Conservation (phyloP, 2,888 invertebrate genomes). For the Cabera pusaria region DNA sequence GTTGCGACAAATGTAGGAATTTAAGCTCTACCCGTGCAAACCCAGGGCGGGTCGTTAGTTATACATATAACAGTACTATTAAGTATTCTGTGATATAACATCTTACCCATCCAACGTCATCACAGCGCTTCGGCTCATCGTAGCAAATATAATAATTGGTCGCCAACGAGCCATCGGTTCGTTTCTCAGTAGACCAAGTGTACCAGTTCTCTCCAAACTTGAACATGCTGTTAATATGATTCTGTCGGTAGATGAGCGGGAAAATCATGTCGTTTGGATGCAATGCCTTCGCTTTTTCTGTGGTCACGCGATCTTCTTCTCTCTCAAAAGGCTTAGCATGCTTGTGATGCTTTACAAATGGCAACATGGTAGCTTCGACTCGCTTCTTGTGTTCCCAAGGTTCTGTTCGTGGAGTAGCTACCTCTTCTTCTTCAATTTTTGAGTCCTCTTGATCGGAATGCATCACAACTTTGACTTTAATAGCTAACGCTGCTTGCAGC, state of each 20-base stretch:
- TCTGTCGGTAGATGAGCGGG: constrained; percentile 68
- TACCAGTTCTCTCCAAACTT: constrained; percentile 77
- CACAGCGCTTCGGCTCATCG: constrained; percentile 73
- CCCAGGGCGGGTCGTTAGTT: too few relatives aligned
- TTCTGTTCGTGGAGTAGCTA: constrained; percentile 38
- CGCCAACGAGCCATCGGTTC: constrained; percentile 65
- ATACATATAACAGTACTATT: too few relatives aligned
- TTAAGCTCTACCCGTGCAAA: too few relatives aligned
- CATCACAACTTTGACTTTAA: constrained; percentile 72
- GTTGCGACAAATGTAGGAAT: too few relatives aligned
- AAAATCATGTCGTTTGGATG: constrained; percentile 74
- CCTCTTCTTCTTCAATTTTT: constrained; percentile 57
- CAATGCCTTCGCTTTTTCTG: constrained; percentile 50
- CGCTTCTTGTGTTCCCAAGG: constrained; percentile 48
- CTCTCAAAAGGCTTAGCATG: constrained; percentile 53
- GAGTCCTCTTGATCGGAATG: constrained; percentile 70
- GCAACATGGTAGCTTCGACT: constrained; percentile 46
- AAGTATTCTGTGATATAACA: too few relatives aligned
- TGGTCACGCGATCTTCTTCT: constrained; percentile 35
- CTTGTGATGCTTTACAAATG: constrained; percentile 54
- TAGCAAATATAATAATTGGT: constrained; percentile 70
- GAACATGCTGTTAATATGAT: constrained; percentile 73
- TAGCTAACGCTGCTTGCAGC: constrained; percentile 47
- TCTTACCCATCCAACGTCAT: constrained; percentile 74
- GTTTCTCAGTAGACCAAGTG: constrained; percentile 71